A percentile compares a stretch with the other conserved stretches of the same genome.
Conservation (phyloP, 2,888 invertebrate genomes). For the Notodonta ziczac region DNA sequence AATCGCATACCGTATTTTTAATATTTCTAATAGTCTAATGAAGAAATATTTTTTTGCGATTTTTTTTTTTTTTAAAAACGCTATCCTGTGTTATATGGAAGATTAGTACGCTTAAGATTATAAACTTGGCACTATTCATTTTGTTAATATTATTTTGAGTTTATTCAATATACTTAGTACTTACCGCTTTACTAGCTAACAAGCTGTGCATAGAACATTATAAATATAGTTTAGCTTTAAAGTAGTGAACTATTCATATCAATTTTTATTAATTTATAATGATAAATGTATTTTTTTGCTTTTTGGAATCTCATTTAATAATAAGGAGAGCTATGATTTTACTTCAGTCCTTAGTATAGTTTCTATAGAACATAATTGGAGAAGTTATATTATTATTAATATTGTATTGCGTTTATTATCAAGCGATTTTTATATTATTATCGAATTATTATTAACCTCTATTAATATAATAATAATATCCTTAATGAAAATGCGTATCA, state of each 20-base stretch:
- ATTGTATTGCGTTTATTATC: slow-evolving; percentile 10
- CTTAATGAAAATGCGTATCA: background rate
- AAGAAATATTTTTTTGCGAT: slow-evolving; percentile 34
- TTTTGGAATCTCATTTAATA: no score
- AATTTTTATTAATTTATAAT: slow-evolving; percentile 11
- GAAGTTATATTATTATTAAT: background rate
- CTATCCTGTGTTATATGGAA: slow-evolving; percentile 29
- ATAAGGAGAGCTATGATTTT: no score
- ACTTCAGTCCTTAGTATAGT: no score
- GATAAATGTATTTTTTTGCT: no score
- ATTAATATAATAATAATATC: background rate
- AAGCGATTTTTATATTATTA: slow-evolving; percentile 27
- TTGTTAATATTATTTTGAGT: slow-evolving; percentile 13
- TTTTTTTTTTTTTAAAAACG: slow-evolving; percentile 37
- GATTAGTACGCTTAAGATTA: slow-evolving; percentile 7
- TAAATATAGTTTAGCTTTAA: slow-evolving; percentile 27
- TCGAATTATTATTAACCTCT: slow-evolving; percentile 17
- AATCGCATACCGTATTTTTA: slow-evolving; percentile 52
- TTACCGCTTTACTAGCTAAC: background rate
- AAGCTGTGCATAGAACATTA: slow-evolving; percentile 27
- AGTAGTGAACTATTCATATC: slow-evolving; percentile 12
- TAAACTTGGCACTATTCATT: slow-evolving; percentile 32
- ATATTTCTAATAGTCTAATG: slow-evolving; percentile 19
- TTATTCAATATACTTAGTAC: slow-evolving; percentile 6
- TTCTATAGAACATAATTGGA: no score